These are phyloP conservation scores for Solea senegalensis DNA, from an alignment of 2,113 vertebrate species.

Conservation along the genomic window DNA sequence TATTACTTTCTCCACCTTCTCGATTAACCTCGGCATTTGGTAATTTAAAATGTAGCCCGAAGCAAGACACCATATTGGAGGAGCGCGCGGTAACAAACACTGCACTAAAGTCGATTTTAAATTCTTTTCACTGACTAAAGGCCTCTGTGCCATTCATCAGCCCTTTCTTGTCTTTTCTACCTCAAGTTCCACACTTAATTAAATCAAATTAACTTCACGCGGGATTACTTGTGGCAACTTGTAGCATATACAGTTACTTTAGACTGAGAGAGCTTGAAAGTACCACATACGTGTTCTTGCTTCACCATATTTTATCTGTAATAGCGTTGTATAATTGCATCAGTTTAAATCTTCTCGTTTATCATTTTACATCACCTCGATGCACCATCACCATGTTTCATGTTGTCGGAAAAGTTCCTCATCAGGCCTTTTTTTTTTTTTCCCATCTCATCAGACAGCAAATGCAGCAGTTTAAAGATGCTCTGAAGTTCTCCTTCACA, in stretches of 20 bases:
- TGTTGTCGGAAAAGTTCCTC: no score
- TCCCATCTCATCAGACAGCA: constrained; percentile 42
- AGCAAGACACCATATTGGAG: constrained; percentile 13
- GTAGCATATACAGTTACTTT: no score
- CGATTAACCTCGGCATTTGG: constrained; percentile 31
- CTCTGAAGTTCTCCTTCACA: constrained; percentile 31
- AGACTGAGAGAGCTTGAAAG: background rate
- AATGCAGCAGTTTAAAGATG: constrained; percentile 58
- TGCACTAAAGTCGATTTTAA: constrained; percentile 13
- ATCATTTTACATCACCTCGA: no score
- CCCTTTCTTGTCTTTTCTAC: no score
- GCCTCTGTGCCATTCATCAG: background rate
- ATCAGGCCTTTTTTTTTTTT: no score
- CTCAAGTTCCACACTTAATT: no score
- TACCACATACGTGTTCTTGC: background rate
- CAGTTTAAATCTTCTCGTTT: no score
- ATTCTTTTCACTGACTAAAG: constrained; percentile 1
- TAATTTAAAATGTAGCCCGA: constrained; percentile 38
- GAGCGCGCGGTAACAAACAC: constrained; percentile 1
- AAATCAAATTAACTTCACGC: no score
- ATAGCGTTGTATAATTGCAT: no score
- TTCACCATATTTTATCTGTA: constrained; percentile 19
- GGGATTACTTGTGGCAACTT: no score
- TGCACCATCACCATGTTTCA: no score
- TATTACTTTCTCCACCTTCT: background rate